A percentile compares a stretch with the other conserved stretches of the same genome.
Conservation (phyloP, 2,113 vertebrate species). For the Phaethornis superciliosus region DNA sequence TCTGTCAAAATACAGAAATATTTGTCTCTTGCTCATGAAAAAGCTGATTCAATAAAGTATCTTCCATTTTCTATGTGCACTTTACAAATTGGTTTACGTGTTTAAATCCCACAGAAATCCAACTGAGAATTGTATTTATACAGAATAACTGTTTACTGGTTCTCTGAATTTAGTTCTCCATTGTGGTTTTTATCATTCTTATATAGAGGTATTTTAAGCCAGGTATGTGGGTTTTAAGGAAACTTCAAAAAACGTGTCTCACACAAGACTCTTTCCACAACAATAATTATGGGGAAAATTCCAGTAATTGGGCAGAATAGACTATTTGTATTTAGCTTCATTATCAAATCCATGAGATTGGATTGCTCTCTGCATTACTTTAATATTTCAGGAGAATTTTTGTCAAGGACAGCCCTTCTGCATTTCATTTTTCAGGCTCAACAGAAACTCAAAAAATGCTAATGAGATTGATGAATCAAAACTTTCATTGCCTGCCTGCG, state of each 20-base stretch:
- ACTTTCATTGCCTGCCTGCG: constrained; percentile 22
- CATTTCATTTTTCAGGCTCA: constrained; percentile 51
- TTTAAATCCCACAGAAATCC: neutral
- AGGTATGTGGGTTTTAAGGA: neutral
- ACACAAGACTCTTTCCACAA: neutral
- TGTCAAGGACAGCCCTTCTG: constrained; percentile 15
- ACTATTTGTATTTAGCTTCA: neutral
- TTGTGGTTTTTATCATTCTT: neutral
- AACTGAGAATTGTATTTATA: neutral
- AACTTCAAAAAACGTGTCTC: neutral
- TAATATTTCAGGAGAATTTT: constrained; percentile 21
- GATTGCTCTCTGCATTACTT: neutral
- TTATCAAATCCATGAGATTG: neutral
- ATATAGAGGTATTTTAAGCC: neutral
- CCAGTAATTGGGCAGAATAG: neutral
- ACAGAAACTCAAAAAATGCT: constrained; percentile 46
- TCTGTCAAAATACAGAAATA: neutral
- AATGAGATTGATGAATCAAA: constrained; percentile 67
- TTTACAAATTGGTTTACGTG: neutral
- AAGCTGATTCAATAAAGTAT: neutral
- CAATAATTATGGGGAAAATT: neutral
- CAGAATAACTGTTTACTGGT: neutral
- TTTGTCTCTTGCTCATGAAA: neutral
- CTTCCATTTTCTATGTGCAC: neutral
- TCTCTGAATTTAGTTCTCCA: neutral